Base-by-base conservation (phyloP, 1,140 invertebrate species). In the Tyrophagus putrescentiae region DNA sequence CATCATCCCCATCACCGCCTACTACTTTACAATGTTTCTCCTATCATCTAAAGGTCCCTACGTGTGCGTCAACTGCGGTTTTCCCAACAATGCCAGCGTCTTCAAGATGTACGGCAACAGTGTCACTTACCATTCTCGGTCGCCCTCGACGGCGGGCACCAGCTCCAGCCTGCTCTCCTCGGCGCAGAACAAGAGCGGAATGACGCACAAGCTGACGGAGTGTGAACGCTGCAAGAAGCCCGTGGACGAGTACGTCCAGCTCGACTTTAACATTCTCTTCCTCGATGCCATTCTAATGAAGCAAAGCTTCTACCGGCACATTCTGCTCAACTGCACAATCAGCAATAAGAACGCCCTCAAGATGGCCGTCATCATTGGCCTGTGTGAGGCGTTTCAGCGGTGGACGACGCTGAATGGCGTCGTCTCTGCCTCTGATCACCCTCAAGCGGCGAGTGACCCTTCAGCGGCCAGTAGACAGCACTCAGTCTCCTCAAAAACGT, bases 261-360 rank as follows among this genome's bases (percentile, higher is more conserved):
- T 63, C 31, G 62, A 63, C 29, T 64, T 45, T 50, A 57, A 61
- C 50, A 52, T 63, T 4, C 52, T 63, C 7, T 32, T 56, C 45
- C 29, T 63, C 6, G 62, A 63, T 33, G 62, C 62, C 5, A 56
- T 63, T 36, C 31, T 63, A n/a, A 45, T 42, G 31, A 63, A 63
- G 27, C 33, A 21, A 27, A 34, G 28, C 6, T 63, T 63, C 28
- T 63, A 63, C 31, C 44, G 62, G n/a, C 62, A 63, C 32, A 61
- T 63, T 3, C 16, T 63, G n/a, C 34, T 32, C 7, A 63, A 63
- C 45, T 62, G 44, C 25, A 18, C 18, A 27, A 27, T 54, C 3
- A 6, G 21, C 27, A 45, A 44, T 16, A 63, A 54, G 21, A 23
- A 28, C 21, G 27, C 62, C 13, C n/a, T 63, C 2, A 60, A 61